Conservation (phyloP, 2,888 invertebrate species). For the Xestia c-nigrum region DNA sequence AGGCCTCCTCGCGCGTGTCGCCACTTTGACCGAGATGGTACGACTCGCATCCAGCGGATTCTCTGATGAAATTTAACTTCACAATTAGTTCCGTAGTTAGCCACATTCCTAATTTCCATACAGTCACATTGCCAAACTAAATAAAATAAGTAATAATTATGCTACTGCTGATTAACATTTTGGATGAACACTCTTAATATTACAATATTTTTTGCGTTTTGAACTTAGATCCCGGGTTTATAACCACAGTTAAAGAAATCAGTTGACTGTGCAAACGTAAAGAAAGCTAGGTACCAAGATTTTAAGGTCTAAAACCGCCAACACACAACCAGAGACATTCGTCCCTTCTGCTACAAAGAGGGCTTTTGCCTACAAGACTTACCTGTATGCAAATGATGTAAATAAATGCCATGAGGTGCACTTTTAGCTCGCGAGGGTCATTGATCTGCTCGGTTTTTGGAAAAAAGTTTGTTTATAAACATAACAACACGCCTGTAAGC, state of each 20-base stretch:
- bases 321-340: too few relatives aligned
- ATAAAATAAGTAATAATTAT: too few relatives aligned
- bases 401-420: neutral
- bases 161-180: too few relatives aligned
- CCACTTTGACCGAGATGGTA: too few relatives aligned
- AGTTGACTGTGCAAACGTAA: neutral
- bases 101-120: too few relatives aligned
- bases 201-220: neutral
- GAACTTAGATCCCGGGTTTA: neutral
- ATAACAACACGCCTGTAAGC: neutral
- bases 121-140: too few relatives aligned
- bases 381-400: slow-evolving; percentile 4
- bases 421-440: neutral
- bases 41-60: too few relatives aligned
- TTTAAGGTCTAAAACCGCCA: neutral
- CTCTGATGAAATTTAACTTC: too few relatives aligned
- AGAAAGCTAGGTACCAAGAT: neutral
- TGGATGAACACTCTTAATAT: too few relatives aligned
- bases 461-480: neutral
- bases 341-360: too few relatives aligned
- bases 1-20: too few relatives aligned
- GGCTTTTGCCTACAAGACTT: neutral
- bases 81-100: too few relatives aligned
- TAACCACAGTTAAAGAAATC: neutral
- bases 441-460: neutral